phyloP scores from a whole-genome alignment of 1,140 invertebrate genomes.

The Drosophila lacteicornis region DNA sequence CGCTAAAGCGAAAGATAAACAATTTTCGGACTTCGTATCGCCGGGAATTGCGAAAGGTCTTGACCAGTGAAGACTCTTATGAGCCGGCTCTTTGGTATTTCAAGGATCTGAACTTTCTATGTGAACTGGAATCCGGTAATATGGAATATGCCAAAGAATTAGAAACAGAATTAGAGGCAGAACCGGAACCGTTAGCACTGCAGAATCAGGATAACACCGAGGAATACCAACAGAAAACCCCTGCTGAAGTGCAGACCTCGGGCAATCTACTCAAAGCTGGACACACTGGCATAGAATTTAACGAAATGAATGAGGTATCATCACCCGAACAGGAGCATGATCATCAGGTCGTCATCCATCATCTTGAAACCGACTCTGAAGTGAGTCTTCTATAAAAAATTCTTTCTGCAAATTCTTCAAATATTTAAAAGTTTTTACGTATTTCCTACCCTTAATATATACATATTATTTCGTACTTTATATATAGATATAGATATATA shows the following conservation, averaged over 20 bases:
- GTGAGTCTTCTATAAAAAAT: not conserved
- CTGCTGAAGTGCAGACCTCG: not conserved
- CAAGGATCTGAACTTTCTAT: conserved; percentile 62
- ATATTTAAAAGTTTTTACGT: not conserved
- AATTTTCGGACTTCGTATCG: conserved; percentile 69
- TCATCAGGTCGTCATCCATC: not conserved
- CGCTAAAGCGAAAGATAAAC: conserved; percentile 67
- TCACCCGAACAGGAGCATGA: not conserved
- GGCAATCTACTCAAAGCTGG: not conserved
- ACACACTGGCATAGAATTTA: not conserved
- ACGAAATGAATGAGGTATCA: not conserved
- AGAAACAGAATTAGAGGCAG: not conserved
- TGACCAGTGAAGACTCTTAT: conserved; percentile 35
- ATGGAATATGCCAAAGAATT: not conserved
- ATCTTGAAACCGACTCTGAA: not conserved
- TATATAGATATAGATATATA: no score
- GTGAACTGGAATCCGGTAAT: conserved; percentile 54
- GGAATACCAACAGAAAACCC: no score
- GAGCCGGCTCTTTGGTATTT: conserved; percentile 60
- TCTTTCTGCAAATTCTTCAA: not conserved
- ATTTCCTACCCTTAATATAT: no score
- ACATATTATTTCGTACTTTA: no score
- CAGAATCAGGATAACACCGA: not conserved
- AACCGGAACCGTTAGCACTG: not conserved
- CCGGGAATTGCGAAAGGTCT: conserved; percentile 60